A percentile compares a stretch with the other conserved stretches of the same genome.
Evolutionary conservation across 2,888 invertebrate genomes (phyloP).

Genomic region (Dryobota labecula): DNA sequence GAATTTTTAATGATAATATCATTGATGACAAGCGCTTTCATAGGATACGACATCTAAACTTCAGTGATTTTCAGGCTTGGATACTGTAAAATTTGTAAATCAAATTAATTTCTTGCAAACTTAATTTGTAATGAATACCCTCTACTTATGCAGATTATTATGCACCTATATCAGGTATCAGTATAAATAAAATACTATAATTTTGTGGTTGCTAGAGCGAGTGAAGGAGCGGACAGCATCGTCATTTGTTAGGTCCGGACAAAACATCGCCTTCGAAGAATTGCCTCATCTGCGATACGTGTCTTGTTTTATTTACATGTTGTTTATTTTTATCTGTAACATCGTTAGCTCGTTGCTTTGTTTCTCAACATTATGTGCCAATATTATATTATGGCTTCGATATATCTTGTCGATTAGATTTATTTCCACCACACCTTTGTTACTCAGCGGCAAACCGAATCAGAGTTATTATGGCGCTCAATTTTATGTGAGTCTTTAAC

Average conservation of each 20-base stretch:
- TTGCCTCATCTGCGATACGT: constrained; percentile 68
- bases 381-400: constrained; percentile 69
- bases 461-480: constrained; percentile 52
- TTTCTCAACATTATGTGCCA: constrained; percentile 69
- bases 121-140: neutral
- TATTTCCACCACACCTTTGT: constrained; percentile 66
- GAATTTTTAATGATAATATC: neutral
- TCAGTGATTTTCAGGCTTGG: neutral
- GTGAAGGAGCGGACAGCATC: constrained; percentile 39
- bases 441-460: constrained; percentile 60
- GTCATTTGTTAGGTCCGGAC: constrained; percentile 70
- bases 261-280: constrained; percentile 75
- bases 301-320: constrained; percentile 75
- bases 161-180: constrained; percentile 22
- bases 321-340: constrained; percentile 70
- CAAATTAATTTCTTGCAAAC: neutral
- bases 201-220: constrained; percentile 51
- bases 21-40: neutral
- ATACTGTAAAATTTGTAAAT: neutral
- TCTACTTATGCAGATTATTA: constrained; percentile 2
- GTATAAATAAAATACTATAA: constrained; percentile 56
- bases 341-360: constrained; percentile 67
- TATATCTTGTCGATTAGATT: constrained; percentile 69
- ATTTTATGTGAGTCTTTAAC: constrained; percentile 57
- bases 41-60: neutral